Evolutionary conservation across 2,888 invertebrate genomes (phyloP), one percentile per base, ranked within the genome.

Genomic region (Brachylomia viminalis): DNA sequence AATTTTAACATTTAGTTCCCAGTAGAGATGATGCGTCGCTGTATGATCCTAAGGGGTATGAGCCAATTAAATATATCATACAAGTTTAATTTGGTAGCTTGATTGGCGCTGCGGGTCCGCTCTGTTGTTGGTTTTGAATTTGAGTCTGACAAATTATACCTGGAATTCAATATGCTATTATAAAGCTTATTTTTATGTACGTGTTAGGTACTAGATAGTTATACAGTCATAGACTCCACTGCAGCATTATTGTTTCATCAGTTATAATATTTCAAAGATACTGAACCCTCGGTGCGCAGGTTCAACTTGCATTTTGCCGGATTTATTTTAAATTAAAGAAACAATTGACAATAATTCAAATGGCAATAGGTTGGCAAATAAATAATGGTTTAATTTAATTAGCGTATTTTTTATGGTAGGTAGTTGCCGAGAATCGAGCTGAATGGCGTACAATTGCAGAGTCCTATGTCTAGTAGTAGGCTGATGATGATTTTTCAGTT

Each of bases 11-110:
- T 47, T 64, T 47, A 56, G 30, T n/a, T n/a, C 49, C 54, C 33
- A 10, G 52, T 15, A 45, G n/a, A 80, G 23, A 67, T 42, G n/a
- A 52, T 82, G 77, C 52, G 45, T 58, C 49, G 17, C 64, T 15
- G 54, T 38, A 4, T 38, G 17, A 13, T 17, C 79, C 49, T 38
- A 11, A 65, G 82, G 52, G n/a, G 11, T 6, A 47, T 13, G 38
- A 52, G 15, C 30, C 79, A 79, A 59, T 79, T 79, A 82, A 70
- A 77, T 79, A 70, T 59, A 30, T 64, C 58, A 64, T 64, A 69
- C 69, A 64, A 76, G 82, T 79, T 82, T 79, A 64, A 79, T 58
- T 30, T 82, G 42, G 45, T 58, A 38, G n/a, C 56, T 47, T 78
- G 78, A 76, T 78, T 78, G 56, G 78, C 30, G 10, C 13, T 56